Base-by-base conservation (phyloP, 2,797 vertebrate genomes). In the Triplophysa yarkandensis region DNA sequence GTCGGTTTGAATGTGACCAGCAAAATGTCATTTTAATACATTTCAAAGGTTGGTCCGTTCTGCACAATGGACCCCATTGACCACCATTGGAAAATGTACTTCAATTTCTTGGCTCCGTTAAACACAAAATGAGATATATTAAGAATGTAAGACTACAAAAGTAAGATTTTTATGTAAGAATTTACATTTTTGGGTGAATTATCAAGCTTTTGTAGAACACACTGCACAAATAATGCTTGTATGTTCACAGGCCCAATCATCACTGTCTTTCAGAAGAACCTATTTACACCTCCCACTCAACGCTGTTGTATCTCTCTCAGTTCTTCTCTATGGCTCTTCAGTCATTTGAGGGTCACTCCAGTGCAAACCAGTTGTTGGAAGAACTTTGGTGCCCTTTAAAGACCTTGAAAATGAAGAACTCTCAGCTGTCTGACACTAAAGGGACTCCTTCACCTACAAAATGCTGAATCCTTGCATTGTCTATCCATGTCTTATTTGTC, bases 261-360 rank as follows among this genome's bases (percentile, higher is more conserved):
- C 46, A 13, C 32, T 65, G 10, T 6, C 27, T 43, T 66, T 55
- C 32, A 60, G 78, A 83, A 70, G 73, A 69, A 46, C 10, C 48
- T 46, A 72, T 75, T 83, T 78, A 77, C n/a, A 64, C 60, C 36
- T 74, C 50, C 21, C 60, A 54, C 57, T 63, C 32, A 69, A 71
- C 83, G 77, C 81, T 77, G 54, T 61, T 80, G 82, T 83, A 74
- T 78, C 46, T 71, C 46, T 70, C 11, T 70, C 28, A 7, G 72
- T 76, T 44, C 70, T 61, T 63, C 3, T 60, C 70, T 54, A 48
- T 62, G 75, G 69, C 52, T 83, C 78, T 85, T 44, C 64, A 79
- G 39, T 86, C 85, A 81, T 65, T 82, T 86, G 86, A 83, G 80
- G 81, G 4, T 25, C 44, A 21, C 60, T 39, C 2, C 25, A 77